A percentile compares a stretch with the other conserved stretches of the same genome.
phyloP scores from a whole-genome alignment of 2,797 vertebrate genomes.

The Heterohyrax brucei region DNA sequence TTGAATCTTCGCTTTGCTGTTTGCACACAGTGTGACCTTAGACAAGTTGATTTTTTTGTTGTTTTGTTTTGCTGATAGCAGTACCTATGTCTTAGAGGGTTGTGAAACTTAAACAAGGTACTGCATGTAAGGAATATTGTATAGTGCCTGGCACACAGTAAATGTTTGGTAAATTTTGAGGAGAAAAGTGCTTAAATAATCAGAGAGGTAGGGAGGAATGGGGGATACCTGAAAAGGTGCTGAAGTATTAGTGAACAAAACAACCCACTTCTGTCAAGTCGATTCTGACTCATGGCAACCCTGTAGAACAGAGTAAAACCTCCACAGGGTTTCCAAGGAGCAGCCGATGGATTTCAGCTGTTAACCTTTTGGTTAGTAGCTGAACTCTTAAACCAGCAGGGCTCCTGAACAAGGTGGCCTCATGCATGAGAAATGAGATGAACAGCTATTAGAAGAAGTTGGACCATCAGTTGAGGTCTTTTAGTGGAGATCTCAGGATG shows the following conservation, averaged over 20 bases:
- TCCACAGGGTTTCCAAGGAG: too few relatives aligned
- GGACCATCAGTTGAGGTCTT: background rate
- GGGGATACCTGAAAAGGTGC: slow-evolving; percentile 28
- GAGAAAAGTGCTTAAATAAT: slow-evolving; percentile 51
- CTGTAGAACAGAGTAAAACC: too few relatives aligned
- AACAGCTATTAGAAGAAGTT: slow-evolving; percentile 64
- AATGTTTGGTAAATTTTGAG: background rate
- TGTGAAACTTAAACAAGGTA: slow-evolving; percentile 8
- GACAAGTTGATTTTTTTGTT: slow-evolving; percentile 6
- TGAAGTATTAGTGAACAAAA: slow-evolving; percentile 1
- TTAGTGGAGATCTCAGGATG: too few relatives aligned
- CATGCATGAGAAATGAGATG: slow-evolving; percentile 63
- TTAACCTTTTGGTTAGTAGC: too few relatives aligned
- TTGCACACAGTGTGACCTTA: slow-evolving; percentile 62
- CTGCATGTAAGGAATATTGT: background rate
- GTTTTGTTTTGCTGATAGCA: background rate
- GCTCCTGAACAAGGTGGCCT: slow-evolving; percentile 16
- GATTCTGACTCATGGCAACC: too few relatives aligned
- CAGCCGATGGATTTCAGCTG: too few relatives aligned
- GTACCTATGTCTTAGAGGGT: slow-evolving; percentile 27
- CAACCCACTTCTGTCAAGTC: too few relatives aligned
- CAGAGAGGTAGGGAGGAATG: slow-evolving; percentile 50
- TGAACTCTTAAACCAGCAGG: too few relatives aligned
- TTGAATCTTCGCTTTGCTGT: slow-evolving; percentile 43
- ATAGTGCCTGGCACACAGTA: background rate